Conservation (phyloP, 2,113 vertebrate genomes). For the Delphinapterus leucas region DNA sequence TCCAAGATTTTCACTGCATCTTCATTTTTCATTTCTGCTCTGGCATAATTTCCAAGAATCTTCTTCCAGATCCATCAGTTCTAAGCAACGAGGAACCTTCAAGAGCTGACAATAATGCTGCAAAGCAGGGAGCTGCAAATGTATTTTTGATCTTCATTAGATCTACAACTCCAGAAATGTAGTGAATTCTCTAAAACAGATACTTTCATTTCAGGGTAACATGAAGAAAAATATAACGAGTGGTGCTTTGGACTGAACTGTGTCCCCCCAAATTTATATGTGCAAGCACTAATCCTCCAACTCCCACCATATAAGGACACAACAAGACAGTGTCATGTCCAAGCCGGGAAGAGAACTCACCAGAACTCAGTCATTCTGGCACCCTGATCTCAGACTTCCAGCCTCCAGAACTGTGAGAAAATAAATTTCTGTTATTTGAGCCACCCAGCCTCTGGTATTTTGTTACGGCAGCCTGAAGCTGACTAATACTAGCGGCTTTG, state of each 20-base stretch:
- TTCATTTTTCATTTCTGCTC: neutral
- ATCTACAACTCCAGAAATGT: neutral
- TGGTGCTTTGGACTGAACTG: neutral
- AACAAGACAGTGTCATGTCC: neutral
- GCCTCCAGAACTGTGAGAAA: neutral
- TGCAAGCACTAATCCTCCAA: neutral
- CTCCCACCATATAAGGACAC: neutral
- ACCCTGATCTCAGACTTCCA: neutral
- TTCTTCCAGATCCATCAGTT: neutral
- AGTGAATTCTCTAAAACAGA: neutral
- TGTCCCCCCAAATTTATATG: neutral
- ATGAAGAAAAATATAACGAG: neutral
- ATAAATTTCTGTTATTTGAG: neutral
- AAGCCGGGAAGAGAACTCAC: neutral
- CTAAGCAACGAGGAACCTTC: neutral
- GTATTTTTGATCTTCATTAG: neutral
- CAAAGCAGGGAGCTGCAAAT: neutral
- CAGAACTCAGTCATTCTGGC: neutral
- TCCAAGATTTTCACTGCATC: neutral
- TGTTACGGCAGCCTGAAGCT: neutral
- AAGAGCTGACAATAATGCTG: neutral
- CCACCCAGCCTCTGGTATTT: neutral
- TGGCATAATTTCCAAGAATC: neutral
- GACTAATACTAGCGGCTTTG: neutral
- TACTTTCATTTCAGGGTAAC: neutral